phyloP scores from a whole-genome alignment of 2,113 vertebrate species.

The Burhinus oedicnemus region DNA sequence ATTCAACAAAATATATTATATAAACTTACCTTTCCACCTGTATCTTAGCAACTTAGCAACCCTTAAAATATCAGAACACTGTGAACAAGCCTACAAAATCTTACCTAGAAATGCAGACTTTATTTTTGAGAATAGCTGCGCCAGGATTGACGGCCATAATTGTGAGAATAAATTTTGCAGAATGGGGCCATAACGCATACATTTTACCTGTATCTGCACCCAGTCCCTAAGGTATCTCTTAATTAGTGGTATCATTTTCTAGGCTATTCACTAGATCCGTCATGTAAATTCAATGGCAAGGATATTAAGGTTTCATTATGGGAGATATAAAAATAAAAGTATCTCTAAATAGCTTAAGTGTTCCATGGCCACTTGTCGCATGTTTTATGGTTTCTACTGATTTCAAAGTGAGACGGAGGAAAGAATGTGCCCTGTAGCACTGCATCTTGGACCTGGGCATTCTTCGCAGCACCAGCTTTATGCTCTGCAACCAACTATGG shows the following conservation, averaged over 20 bases:
- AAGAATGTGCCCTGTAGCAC: accelerated
- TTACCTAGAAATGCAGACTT: not conserved
- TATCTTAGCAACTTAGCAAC: slow-evolving; percentile 69
- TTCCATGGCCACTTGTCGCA: not conserved
- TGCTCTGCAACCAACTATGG: not conserved
- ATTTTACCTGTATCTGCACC: not conserved
- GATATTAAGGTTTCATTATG: not conserved
- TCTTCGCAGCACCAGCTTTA: not conserved
- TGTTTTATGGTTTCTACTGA: not conserved
- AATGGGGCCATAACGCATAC: not conserved
- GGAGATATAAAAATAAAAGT: not conserved
- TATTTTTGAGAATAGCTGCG: not conserved
- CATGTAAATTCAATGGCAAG: not conserved
- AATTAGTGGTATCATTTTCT: slow-evolving; percentile 5
- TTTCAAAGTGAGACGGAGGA: not conserved
- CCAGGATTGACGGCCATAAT: not conserved
- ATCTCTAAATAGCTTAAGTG: not conserved
- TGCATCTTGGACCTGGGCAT: not conserved
- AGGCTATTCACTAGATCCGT: not conserved
- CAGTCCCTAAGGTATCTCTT: not conserved
- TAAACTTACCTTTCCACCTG: slow-evolving; percentile 34
- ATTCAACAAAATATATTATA: slow-evolving; percentile 63
- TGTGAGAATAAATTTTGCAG: slow-evolving; percentile 8
- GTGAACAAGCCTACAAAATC: slow-evolving; percentile 4
- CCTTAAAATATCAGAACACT: slow-evolving; percentile 35